These are phyloP conservation scores for Girardinichthys multiradiatus DNA, from an alignment of 2,113 vertebrate species.

Conservation along the genomic window DNA sequence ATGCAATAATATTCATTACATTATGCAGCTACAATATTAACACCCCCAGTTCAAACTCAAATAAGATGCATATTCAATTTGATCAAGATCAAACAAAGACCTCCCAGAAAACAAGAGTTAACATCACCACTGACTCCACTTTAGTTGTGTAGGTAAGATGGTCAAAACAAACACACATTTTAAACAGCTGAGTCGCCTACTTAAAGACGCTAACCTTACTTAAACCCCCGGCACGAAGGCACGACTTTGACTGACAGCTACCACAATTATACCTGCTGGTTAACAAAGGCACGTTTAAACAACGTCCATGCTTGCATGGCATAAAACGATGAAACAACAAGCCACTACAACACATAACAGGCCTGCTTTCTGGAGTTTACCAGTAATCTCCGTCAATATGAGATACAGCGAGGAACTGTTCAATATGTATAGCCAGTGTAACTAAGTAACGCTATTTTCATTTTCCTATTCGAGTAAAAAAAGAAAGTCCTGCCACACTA, in stretches of 20 bases:
- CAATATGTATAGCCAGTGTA: not conserved
- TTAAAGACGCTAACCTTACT: not conserved
- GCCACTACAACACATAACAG: constrained; percentile 24
- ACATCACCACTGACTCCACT: not conserved
- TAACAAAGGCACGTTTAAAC: constrained; percentile 6
- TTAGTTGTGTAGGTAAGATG: constrained; percentile 6
- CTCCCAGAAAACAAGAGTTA: not conserved
- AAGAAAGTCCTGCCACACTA: not conserved
- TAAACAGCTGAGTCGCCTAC: constrained; percentile 8
- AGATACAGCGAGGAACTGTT: not conserved
- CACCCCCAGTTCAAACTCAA: no score
- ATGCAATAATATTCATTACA: no score
- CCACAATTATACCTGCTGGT: constrained; percentile 14
- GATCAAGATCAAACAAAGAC: no score
- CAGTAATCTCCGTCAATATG: constrained; percentile 10
- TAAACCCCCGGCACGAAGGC: constrained; percentile 7
- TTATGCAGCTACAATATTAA: no score
- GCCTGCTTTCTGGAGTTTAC: constrained; percentile 53
- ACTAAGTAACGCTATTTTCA: not conserved
- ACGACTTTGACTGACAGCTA: constrained; percentile 23
- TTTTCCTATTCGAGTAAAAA: not conserved
- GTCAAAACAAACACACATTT: not conserved
- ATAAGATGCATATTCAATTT: no score
- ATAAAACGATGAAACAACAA: constrained; percentile 30
- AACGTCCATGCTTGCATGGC: constrained; percentile 6